These are phyloP conservation scores for Pseudonaja textilis DNA, from an alignment of 2,113 vertebrate species.

Conservation along the genomic window DNA sequence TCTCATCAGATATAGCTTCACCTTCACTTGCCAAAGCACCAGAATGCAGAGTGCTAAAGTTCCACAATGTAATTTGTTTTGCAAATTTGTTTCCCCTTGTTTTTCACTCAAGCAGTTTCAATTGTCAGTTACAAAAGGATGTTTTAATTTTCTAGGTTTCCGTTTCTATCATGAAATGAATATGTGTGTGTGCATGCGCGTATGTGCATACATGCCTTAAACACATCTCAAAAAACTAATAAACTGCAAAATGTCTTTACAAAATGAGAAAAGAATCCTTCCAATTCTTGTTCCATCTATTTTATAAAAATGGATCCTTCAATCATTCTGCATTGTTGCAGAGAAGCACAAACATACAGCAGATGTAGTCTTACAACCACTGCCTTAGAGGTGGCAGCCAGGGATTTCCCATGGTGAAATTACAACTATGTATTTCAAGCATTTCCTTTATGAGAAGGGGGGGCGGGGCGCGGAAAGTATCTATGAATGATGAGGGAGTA, in stretches of 20 bases:
- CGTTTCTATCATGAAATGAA: neutral
- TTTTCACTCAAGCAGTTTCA: neutral
- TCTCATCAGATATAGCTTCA: neutral
- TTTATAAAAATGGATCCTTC: neutral
- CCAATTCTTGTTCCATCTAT: neutral
- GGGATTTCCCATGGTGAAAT: neutral
- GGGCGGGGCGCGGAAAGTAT: neutral
- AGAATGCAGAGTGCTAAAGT: neutral
- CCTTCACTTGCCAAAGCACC: neutral
- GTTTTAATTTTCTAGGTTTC: neutral
- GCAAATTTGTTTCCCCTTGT: neutral
- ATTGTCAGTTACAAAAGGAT: neutral
- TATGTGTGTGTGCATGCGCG: rapidly evolving
- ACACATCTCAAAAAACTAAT: neutral
- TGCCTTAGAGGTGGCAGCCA: neutral
- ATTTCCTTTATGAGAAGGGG: neutral
- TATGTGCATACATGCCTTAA: neutral
- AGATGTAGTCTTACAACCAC: neutral
- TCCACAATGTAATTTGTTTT: neutral
- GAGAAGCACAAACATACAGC: neutral
- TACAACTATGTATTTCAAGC: neutral
- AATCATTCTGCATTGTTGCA: neutral
- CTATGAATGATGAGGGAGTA: neutral
- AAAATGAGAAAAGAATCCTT: neutral
- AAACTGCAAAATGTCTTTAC: neutral